These are phyloP conservation scores for Drosophila setifemur DNA, from an alignment of 1,140 invertebrate genomes.

Conservation along the genomic window DNA sequence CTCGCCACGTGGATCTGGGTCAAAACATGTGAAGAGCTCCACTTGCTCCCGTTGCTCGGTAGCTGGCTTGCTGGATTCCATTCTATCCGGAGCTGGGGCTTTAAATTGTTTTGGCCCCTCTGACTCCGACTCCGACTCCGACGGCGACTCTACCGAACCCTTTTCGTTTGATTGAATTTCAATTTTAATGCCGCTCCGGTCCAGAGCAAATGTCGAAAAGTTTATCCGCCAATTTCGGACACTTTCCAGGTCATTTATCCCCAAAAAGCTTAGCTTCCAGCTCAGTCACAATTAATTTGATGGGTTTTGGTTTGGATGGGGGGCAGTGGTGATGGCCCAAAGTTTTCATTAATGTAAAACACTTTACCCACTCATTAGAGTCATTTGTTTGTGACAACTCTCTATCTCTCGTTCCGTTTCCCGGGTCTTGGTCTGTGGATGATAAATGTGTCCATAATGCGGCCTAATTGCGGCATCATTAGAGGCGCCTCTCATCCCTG, in stretches of 20 bases:
- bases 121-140: not conserved
- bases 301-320: not conserved
- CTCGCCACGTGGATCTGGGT: conserved; percentile 60
- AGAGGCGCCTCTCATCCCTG: conserved; percentile 40
- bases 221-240: conserved; percentile 18
- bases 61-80: conserved; percentile 5
- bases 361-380: conserved; percentile 43
- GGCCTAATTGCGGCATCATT: conserved; percentile 68
- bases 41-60: conserved; percentile 17
- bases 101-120: conserved; percentile 35
- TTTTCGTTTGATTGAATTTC: conserved; percentile 45
- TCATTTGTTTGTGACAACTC: conserved; percentile 49
- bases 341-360: conserved; percentile 51
- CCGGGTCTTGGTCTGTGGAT: conserved; percentile 7
- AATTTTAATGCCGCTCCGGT: conserved; percentile 33
- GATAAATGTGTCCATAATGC: conserved; percentile 74
- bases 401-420: conserved; percentile 8
- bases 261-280: conserved; percentile 17
- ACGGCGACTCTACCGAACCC: conserved; percentile 9
- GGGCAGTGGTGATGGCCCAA: conserved; percentile 1
- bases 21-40: conserved; percentile 60
- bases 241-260: conserved; percentile 44
- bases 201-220: conserved; percentile 32
- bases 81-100: conserved; percentile 3
- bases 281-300: conserved; percentile 34